phyloP scores from a whole-genome alignment of 2,113 vertebrate genomes.

The Thinocorus orbignyianus region DNA sequence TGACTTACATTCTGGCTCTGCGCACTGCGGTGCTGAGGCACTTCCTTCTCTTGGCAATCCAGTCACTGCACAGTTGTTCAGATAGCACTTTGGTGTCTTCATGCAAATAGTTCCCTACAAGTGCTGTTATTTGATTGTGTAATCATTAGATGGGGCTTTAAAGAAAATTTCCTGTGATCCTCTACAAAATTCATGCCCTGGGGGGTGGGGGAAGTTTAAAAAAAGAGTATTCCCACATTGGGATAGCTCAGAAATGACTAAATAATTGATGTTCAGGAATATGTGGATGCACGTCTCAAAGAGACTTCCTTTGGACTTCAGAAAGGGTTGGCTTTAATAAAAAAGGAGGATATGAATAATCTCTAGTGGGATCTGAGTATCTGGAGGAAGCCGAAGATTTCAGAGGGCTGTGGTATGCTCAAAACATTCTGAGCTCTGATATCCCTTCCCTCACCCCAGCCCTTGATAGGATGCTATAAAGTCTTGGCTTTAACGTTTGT shows the following conservation, averaged over 20 bases:
- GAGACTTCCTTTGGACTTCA: background rate
- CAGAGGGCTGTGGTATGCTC: background rate
- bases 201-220: no score
- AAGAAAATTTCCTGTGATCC: background rate
- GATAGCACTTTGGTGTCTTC: constrained; percentile 1
- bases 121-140: background rate
- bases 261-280: background rate
- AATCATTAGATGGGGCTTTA: background rate
- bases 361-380: background rate
- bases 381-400: background rate
- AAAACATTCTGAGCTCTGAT: background rate
- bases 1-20: constrained; percentile 16
- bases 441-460: background rate
- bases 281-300: background rate
- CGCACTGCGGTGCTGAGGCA: constrained; percentile 31
- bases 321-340: background rate
- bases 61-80: background rate
- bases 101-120: constrained; percentile 18
- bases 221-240: background rate
- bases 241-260: background rate
- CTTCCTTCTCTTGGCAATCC: constrained; percentile 8
- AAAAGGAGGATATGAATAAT: background rate
- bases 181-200: background rate
- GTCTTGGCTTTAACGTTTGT: background rate
- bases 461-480: background rate